Percentiles rank a stretch among this genome's conserved stretches.
These are phyloP conservation scores for Entelurus aequoreus DNA, from an alignment of 2,113 vertebrate species.

Conservation along the genomic window DNA sequence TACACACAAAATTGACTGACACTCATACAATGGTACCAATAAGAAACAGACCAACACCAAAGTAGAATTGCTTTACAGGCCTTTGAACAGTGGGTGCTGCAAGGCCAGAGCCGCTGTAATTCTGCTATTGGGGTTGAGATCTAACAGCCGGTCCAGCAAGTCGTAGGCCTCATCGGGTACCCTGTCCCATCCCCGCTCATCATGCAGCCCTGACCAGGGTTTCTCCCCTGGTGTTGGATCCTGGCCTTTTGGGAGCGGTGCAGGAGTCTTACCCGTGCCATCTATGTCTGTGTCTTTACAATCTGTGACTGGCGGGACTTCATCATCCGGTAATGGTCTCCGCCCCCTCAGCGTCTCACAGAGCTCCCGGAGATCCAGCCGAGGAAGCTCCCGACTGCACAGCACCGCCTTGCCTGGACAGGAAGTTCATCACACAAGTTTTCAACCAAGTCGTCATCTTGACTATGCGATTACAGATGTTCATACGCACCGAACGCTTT, in stretches of 20 bases:
- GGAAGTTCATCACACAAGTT: neutral
- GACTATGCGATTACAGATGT: neutral
- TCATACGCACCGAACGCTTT: conserved; percentile 82
- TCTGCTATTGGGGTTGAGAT: conserved; percentile 89
- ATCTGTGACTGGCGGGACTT: conserved; percentile 16
- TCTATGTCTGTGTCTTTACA: conserved; percentile 1
- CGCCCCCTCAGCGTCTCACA: conserved; percentile 84
- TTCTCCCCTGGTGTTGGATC: neutral
- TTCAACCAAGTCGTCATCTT: neutral
- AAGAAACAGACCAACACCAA: too few species aligned
- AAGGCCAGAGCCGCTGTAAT: conserved; percentile 85
- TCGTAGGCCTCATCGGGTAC: conserved; percentile 88
- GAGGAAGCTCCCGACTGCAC: conserved; percentile 86
- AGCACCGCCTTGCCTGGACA: conserved; percentile 84
- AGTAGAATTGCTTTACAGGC: conserved; percentile 25
- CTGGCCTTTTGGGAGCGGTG: neutral
- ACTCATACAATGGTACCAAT: too few species aligned
- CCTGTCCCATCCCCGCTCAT: conserved; percentile 76
- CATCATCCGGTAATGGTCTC: conserved; percentile 25
- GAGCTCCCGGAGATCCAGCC: conserved; percentile 83
- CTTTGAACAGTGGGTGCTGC: conserved; percentile 83
- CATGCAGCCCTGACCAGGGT: conserved; percentile 5
- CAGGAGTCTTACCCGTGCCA: neutral
- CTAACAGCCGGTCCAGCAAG: conserved; percentile 89
- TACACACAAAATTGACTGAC: too few species aligned